Conservation (phyloP, 2,888 invertebrate genomes). For the Platerodrilus igneus region DNA sequence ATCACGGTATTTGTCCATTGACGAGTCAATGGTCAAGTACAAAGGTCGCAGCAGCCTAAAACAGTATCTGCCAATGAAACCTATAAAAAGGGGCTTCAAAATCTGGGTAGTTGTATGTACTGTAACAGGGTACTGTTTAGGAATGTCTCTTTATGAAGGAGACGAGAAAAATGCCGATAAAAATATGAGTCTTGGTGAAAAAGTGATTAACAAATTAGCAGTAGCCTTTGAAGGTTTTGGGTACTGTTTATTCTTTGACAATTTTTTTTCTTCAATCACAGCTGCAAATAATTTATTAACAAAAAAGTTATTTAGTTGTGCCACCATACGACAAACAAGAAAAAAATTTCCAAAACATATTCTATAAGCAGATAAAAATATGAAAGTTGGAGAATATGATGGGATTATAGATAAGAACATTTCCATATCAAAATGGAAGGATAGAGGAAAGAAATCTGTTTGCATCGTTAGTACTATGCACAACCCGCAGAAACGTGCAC, state of each 20-base stretch:
- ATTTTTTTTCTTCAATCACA: background rate
- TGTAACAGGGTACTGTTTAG: constrained; percentile 23
- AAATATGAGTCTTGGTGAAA: constrained; percentile 27
- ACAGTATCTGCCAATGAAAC: constrained; percentile 9
- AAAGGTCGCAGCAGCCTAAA: constrained; percentile 17
- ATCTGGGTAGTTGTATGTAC: constrained; percentile 25
- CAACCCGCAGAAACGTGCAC: too few relatives aligned
- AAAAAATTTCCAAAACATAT: constrained; percentile 1
- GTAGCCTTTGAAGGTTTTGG: background rate
- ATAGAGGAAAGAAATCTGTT: too few relatives aligned
- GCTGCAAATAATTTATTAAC: background rate
- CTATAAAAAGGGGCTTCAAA: constrained; percentile 27
- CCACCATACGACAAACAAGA: constrained; percentile 7
- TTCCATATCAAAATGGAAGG: constrained; percentile 9
- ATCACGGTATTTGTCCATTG: too few relatives aligned
- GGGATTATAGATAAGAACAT: constrained; percentile 4
- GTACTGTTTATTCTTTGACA: constrained; percentile 6
- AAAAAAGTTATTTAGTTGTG: constrained; percentile 2
- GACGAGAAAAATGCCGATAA: constrained; percentile 14
- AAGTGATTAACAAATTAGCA: constrained; percentile 16
- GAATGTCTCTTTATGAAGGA: constrained; percentile 27
- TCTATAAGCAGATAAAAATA: constrained; percentile 3
- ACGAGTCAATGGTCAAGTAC: too few relatives aligned
- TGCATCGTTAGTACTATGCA: too few relatives aligned
- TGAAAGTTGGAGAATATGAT: constrained; percentile 7